These are phyloP conservation scores for Myrmophylax atrothorax DNA, from an alignment of 2,113 vertebrate genomes.

Conservation along the genomic window DNA sequence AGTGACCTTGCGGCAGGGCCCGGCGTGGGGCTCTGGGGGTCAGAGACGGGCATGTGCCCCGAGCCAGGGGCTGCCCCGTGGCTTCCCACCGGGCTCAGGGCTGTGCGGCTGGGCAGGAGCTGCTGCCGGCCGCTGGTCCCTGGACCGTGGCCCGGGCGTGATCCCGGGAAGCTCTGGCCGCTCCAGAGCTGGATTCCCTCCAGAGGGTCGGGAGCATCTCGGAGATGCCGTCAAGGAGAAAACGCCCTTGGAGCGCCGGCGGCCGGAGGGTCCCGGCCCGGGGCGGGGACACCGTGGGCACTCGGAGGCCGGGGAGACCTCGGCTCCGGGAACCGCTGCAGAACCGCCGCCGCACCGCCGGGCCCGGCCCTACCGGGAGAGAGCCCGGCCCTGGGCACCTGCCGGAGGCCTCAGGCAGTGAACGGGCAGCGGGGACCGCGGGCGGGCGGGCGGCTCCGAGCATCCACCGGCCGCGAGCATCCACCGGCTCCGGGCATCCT, in stretches of 20 bases:
- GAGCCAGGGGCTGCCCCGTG: not conserved
- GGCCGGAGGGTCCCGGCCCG: not conserved
- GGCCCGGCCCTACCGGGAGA: too few species aligned
- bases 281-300: not conserved
- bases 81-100: accelerated
- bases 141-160: accelerated
- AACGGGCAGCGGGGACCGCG: not conserved
- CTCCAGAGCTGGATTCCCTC: not conserved
- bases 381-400: not conserved
- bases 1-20: not conserved
- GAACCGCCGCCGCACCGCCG: not conserved
- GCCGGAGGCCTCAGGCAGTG: not conserved
- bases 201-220: not conserved
- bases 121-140: not conserved
- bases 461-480: not conserved
- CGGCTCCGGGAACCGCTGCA: not conserved
- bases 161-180: not conserved
- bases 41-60: accelerated
- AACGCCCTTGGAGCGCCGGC: not conserved
- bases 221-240: not conserved
- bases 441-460: not conserved
- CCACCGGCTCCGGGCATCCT: not conserved
- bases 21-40: accelerated
- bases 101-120: not conserved
- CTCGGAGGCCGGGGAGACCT: not conserved